These are phyloP conservation scores for Oasisia sp. DNA, from an alignment of 2,888 invertebrate species.

Conservation along the genomic window DNA sequence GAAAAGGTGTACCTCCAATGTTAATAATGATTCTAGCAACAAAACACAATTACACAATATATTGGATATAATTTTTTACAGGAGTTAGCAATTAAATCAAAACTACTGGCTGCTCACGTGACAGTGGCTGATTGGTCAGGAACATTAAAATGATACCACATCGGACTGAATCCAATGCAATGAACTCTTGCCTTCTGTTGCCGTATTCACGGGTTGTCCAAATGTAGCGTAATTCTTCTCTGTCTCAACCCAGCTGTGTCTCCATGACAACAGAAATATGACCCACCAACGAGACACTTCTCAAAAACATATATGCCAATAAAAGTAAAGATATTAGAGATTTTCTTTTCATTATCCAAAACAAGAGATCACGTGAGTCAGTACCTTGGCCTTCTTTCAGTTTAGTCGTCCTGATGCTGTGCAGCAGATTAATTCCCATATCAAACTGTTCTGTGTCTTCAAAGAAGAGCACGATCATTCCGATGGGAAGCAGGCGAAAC, in stretches of 20 bases:
- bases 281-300: no score
- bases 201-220: neutral
- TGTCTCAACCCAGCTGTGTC: neutral
- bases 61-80: no score
- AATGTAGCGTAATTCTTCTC: neutral
- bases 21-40: no score
- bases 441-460: conserved; percentile 35
- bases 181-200: neutral
- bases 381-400: conserved; percentile 39
- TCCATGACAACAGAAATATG: neutral
- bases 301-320: neutral
- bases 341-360: neutral
- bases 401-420: conserved; percentile 25
- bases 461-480: conserved; percentile 41
- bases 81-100: no score
- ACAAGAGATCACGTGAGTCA: neutral
- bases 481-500: conserved; percentile 38
- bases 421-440: conserved; percentile 38
- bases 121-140: no score
- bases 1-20: no score
- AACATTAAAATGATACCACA: no score
- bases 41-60: no score
- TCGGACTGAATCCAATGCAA: no score
- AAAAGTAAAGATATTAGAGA: neutral
- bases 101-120: no score